These are phyloP conservation scores for Encarsia formosa DNA, from an alignment of 2,888 invertebrate species.

Conservation along the genomic window DNA sequence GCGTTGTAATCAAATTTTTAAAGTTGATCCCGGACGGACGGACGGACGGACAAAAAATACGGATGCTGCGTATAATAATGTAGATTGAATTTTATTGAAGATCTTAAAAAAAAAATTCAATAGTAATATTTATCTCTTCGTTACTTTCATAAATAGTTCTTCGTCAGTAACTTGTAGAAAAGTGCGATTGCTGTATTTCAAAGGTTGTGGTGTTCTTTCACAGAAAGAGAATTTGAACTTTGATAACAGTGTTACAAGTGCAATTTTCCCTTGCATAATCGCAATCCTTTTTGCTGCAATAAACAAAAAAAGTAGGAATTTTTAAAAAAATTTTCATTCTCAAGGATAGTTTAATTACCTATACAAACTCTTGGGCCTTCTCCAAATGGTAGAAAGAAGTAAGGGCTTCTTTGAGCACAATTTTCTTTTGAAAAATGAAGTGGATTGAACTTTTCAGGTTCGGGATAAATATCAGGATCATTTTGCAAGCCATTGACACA, in stretches of 20 bases:
- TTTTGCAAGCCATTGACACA: conserved; percentile 51
- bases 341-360: no score
- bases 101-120: background rate
- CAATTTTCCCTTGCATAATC: conserved; percentile 26
- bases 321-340: no score
- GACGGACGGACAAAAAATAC: no score
- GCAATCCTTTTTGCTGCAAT: conserved; percentile 25
- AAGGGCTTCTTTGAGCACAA: conserved; percentile 35
- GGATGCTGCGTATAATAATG: no score
- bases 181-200: conserved; percentile 12
- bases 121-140: conserved; percentile 4
- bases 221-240: conserved; percentile 18
- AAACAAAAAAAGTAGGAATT: no score
- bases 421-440: conserved; percentile 52
- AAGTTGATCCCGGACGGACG: no score
- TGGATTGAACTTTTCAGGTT: conserved; percentile 55
- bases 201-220: conserved; percentile 17
- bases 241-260: conserved; percentile 16
- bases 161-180: conserved; percentile 7
- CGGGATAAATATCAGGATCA: conserved; percentile 52
- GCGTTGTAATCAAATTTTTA: no score
- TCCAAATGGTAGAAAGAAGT: conserved; percentile 41
- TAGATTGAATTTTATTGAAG: no score
- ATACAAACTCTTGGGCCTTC: conserved; percentile 44
- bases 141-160: conserved; percentile 3